A percentile compares a stretch with the other conserved stretches of the same genome.
phyloP scores from a whole-genome alignment of 53 echinoderm and acorn worm genomes.

The Astropecten irregularis region DNA sequence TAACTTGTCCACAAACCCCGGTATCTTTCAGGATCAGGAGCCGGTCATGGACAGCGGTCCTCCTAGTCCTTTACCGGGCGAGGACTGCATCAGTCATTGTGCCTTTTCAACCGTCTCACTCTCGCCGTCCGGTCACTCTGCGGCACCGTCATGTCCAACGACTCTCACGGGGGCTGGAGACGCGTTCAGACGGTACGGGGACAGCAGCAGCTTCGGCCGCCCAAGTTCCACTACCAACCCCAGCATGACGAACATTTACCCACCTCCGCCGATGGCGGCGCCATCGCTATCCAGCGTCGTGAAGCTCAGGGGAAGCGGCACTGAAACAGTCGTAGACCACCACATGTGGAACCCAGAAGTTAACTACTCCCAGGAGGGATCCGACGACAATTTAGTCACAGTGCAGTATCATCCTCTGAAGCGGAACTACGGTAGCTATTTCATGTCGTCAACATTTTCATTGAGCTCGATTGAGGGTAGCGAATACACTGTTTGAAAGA shows the following conservation, averaged over 20 bases:
- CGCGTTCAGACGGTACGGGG: no score
- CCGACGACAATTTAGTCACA: neutral
- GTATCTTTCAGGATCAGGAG: no score
- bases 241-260: neutral
- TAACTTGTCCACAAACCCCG: no score
- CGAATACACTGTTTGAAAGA: slow-evolving; percentile 8
- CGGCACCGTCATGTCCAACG: no score
- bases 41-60: no score
- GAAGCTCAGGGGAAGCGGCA: neutral
- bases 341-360: no score
- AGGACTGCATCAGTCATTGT: neutral
- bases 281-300: neutral
- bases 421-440: neutral
- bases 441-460: neutral
- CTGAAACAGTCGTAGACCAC: neutral
- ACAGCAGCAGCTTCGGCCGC: neutral
- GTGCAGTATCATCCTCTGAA: neutral
- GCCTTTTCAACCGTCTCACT: neutral
- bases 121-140: no score
- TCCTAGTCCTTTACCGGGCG: neutral
- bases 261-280: neutral
- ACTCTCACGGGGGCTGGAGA: neutral
- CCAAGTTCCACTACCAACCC: neutral
- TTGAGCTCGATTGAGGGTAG: neutral
- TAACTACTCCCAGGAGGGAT: neutral